Base-by-base conservation (phyloP, 2,113 vertebrate species). In the Hassar affinis region DNA sequence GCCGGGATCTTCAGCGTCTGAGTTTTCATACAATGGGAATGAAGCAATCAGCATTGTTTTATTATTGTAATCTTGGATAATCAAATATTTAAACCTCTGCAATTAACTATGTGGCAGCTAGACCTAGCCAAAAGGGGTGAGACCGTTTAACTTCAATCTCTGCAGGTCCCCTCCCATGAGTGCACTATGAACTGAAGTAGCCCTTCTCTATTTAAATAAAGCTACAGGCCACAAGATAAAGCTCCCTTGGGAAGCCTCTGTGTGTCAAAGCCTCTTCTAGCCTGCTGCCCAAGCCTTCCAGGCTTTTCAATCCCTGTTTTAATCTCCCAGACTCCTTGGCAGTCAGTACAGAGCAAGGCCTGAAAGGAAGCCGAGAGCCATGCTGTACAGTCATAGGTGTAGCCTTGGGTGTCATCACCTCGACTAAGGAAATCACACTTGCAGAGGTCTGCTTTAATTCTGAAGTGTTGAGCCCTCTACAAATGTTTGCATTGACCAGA, bases 341-440 rank as follows among this genome's bases (percentile, higher is more conserved):
- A 88, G 90, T 90, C 85, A 86, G 84, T 85, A 84, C 77, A n/a
- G 59, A 89, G 83, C 86, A 88, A 80, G 83, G 71, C 87, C 83
- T 66, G 79, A 74, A 74, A 90, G 87, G 81, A 85, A 88, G 35
- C 84, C 47, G 30, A 61, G 25, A 87, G 81, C 82, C 52, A 42
- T 81, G 82, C 74, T 64, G 80, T 78, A 83, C 56, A 69, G 68
- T 82, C 76, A 93, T 92, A 94, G 88, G 88, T 91, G 91, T 92
- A 93, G 78, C 71, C 75, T 42, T 52, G 64, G 86, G 74, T 90
- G 91, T 93, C 92, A 91, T 92, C 91, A 87, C 89, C 89, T 91
- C 92, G 92, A 93, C 91, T 90, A 88, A 87, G 90, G 84, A 88
- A 87, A 87, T 90, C 88, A 87, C 89, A 84, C 85, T 89, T 89